Base-by-base conservation (phyloP, 1,140 invertebrate genomes). In the Drosophila micromelanica region DNA sequence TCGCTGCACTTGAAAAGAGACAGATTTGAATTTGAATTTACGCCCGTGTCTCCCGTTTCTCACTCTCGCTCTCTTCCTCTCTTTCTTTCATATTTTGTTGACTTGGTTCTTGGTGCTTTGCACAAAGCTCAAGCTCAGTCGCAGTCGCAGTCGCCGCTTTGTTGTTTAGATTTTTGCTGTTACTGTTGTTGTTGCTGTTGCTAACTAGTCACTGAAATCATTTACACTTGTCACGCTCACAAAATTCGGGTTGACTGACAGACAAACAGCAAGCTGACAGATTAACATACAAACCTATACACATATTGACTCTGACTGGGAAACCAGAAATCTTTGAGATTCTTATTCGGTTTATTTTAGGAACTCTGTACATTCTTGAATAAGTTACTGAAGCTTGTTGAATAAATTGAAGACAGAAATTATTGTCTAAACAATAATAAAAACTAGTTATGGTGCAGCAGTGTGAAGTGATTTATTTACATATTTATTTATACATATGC, bases 1-100 rank as follows among this genome's bases (percentile, higher is more conserved):
- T 87, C 74, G 67, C 52, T 86, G 81, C 74, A 81, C 81, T 85
- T 73, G 80, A 84, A 76, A 74, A 78, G 76, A 69, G 75, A 68
- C 62, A 57, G 54, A 81, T 81, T 80, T 73, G 23, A 77, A 81
- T 77, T 76, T 68, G 35, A 59, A 71, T 71, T 71, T 64, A 38
- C 61, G 42, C 49, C 12, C 55, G 35, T 38, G 35, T 42, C 35
- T 61, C 56, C 48, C 64, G 49, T 43, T 46, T 40, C 45, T 20
- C 35, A 46, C 11, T 12, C n/a, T 15, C 20, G 9, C 57, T 49
- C 68, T 49, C 20, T 49, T 20, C 30, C 45, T 1, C 9, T 51
- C 54, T 42, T 20, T 59, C 32, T 49, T 23, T 73, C 15, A 48
- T 60, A 56, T 59, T 48, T 63, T 45, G 43, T 43, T 65, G 52